Evolutionary conservation across 2,888 invertebrate genomes (phyloP), one percentile per base, ranked within the genome.

Genomic region (Enoplolaimus lenunculus): DNA sequence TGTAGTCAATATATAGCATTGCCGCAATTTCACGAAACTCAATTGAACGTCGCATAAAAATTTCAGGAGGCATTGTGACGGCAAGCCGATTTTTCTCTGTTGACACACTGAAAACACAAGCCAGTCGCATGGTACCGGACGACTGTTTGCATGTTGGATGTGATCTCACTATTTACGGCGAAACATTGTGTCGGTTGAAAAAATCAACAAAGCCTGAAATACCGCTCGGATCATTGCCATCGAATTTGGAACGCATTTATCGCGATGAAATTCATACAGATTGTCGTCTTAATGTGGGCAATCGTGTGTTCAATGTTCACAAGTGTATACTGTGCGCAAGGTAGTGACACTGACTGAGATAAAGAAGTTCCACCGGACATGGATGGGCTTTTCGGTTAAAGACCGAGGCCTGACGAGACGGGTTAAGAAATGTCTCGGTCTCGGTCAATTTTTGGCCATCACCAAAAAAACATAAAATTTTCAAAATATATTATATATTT

Each of bases 71-170:
- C 29, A 76, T 76, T 21, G 77, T 77, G 7, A 77, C 77, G 3
- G 77, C 77, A 29, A 73, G 73, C 67, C 76, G 75, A 68, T 77
- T 77, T 64, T 77, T 74, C 73, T 71, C 73, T 31, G 68, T 74
- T n/a, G 76, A 76, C 21, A 68, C 72, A 1, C 68, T 76, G 13
- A 75, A 73, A 73, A 70, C 57, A 34, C 70, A 73, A 1, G n/a
- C 67, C 1, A 16, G 31, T 0, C 62, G 73, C 1, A 74, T 73
- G 60, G 65, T 73, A 21, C 76, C 76, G 3, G 71, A 74, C 30
- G 76, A 75, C 66, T 35, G 66, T 21, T 68, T 76, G 68, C 74
- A 73, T 13, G 74, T 76, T 16, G 72, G 72, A 29, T 72, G 71
- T 1, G 73, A 74, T 28, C 60, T 76, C 70, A 73, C 73, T 1